phyloP scores from a whole-genome alignment of 2,888 invertebrate species.

The Panzeria rudis region DNA sequence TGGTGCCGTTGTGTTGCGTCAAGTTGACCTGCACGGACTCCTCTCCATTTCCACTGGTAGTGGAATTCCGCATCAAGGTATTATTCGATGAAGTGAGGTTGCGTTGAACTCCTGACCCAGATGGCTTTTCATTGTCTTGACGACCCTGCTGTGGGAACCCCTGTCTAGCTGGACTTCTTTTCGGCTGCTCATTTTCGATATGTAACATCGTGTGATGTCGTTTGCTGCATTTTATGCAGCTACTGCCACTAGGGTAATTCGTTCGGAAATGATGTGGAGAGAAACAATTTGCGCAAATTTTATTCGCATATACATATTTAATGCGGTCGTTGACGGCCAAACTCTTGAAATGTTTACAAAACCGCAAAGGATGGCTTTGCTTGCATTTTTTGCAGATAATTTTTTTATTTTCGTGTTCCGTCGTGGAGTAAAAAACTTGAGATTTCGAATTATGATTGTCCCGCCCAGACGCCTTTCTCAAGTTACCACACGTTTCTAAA shows the following conservation, averaged over 20 bases:
- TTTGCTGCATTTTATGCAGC: neutral
- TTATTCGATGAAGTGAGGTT: neutral
- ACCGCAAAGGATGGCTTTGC: slow-evolving; percentile 10
- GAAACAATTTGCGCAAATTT: slow-evolving; percentile 31
- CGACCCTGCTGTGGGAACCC: no score
- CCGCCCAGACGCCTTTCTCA: slow-evolving; percentile 4
- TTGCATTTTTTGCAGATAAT: slow-evolving; percentile 34
- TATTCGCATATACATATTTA: slow-evolving; percentile 19
- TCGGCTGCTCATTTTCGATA: neutral
- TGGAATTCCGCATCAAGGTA: no score
- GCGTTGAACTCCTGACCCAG: neutral
- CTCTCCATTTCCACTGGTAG: no score
- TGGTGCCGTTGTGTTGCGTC: neutral
- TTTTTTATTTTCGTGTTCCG: neutral
- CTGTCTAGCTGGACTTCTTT: neutral
- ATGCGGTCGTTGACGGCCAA: slow-evolving; percentile 7
- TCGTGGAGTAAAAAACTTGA: neutral
- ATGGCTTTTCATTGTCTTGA: neutral
- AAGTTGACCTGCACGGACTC: neutral
- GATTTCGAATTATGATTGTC: neutral
- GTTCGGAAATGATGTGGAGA: slow-evolving; percentile 18
- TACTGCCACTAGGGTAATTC: slow-evolving; percentile 23
- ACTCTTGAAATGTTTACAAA: slow-evolving; percentile 37
- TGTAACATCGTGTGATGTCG: neutral
- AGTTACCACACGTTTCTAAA: neutral